Percentiles rank a stretch among this genome's conserved stretches.
Evolutionary conservation across 2,888 invertebrate genomes (phyloP).

Genomic region (Plebejus anna): DNA sequence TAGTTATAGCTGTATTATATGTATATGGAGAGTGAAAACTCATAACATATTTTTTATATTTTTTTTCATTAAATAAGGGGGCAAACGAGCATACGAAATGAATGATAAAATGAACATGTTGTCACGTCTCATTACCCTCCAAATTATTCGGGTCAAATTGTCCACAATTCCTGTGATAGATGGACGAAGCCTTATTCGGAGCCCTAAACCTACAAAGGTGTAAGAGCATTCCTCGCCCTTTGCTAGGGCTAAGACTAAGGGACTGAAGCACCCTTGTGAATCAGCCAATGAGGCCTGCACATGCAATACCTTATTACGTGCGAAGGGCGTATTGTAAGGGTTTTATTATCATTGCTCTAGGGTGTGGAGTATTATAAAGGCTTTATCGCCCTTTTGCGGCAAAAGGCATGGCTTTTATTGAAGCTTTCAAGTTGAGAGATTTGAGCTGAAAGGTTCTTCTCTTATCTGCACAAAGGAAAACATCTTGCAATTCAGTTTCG

Average conservation of each 20-base stretch:
- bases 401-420: slow-evolving; percentile 7
- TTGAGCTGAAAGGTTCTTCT: not conserved
- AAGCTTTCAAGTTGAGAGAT: not conserved
- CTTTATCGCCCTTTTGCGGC: slow-evolving; percentile 2
- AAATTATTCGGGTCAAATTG: too few species aligned
- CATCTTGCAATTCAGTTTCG: too few species aligned
- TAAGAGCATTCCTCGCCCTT: slow-evolving; percentile 5
- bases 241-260: too few species aligned
- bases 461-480: too few species aligned
- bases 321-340: slow-evolving; percentile 16
- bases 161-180: not conserved
- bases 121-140: too few species aligned
- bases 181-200: slow-evolving; percentile 8
- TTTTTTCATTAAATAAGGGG: too few species aligned
- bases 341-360: slow-evolving; percentile 4
- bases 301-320: slow-evolving; percentile 17
- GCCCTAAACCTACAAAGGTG: slow-evolving; percentile 3
- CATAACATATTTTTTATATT: too few species aligned
- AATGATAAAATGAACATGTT: too few species aligned
- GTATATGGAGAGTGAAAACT: too few species aligned
- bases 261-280: slow-evolving; percentile 3
- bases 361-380: slow-evolving; percentile 2
- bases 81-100: too few species aligned
- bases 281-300: slow-evolving; percentile 13
- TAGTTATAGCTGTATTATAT: too few species aligned